Percentiles rank a stretch among this genome's conserved stretches.
phyloP scores from a whole-genome alignment of 1,140 invertebrate genomes.

The Zophobas morio region DNA sequence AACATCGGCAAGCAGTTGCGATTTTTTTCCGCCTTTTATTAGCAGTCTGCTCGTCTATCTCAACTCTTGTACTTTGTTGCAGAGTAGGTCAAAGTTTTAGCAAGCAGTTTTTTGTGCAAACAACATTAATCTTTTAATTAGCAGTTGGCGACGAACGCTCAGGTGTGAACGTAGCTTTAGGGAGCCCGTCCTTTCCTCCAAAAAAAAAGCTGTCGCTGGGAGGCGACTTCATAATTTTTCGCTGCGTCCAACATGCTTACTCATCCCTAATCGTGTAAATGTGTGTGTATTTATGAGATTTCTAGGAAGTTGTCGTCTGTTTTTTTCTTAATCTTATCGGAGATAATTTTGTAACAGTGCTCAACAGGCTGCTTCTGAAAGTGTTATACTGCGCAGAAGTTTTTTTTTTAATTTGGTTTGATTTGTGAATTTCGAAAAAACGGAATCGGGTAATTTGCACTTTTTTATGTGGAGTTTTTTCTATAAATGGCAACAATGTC shows the following conservation, averaged over 20 bases:
- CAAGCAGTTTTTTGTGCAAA: constrained; percentile 26
- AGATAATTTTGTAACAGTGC: background rate
- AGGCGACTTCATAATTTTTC: background rate
- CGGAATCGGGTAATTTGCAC: too few species aligned
- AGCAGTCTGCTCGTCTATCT: constrained; percentile 22
- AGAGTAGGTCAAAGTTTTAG: constrained; percentile 36
- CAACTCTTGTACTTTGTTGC: background rate
- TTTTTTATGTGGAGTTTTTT: too few species aligned
- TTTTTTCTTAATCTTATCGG: background rate
- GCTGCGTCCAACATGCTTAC: background rate
- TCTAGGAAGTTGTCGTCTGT: background rate
- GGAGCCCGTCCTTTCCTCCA: background rate
- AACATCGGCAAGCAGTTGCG: constrained; percentile 7
- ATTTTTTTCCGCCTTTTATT: constrained; percentile 1
- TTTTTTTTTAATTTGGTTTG: too few species aligned
- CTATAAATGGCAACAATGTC: background rate
- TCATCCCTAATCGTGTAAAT: background rate
- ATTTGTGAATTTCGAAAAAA: too few species aligned
- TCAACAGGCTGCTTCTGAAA: background rate
- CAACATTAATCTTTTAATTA: constrained; percentile 33
- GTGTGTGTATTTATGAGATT: background rate
- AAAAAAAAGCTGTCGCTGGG: too few species aligned
- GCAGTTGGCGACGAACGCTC: constrained; percentile 13
- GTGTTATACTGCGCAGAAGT: background rate
- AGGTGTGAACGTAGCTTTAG: constrained; percentile 13